Evolutionary conservation across 2,113 vertebrate genomes (phyloP).

Genomic region (Thomomys bottae): DNA sequence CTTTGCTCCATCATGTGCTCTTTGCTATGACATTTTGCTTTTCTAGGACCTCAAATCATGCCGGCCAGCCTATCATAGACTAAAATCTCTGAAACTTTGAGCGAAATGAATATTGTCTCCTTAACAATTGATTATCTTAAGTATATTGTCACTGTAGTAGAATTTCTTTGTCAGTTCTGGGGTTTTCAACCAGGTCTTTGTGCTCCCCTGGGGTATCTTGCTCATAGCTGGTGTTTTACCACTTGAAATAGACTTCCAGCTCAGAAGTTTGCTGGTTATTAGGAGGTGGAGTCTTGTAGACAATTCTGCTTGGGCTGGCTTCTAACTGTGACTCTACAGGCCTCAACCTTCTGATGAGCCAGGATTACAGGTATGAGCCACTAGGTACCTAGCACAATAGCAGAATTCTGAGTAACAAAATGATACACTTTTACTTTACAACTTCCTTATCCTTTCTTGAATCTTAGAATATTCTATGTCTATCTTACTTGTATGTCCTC

Average conservation of each 20-base stretch:
- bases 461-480: neutral
- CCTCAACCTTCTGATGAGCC: too few relatives aligned
- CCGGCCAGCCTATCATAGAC: neutral
- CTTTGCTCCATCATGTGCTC: accelerated
- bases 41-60: accelerated
- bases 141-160: neutral
- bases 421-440: neutral
- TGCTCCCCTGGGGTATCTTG: too few relatives aligned
- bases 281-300: too few relatives aligned
- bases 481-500: neutral
- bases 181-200: too few relatives aligned
- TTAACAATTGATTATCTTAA: neutral
- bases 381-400: neutral
- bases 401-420: neutral
- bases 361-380: too few relatives aligned
- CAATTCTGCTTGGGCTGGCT: too few relatives aligned
- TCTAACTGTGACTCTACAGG: too few relatives aligned
- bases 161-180: too few relatives aligned
- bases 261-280: too few relatives aligned
- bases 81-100: neutral
- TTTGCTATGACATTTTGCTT: neutral
- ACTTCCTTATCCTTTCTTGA: neutral
- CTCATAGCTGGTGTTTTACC: too few relatives aligned
- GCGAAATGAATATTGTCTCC: neutral
- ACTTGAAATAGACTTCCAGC: too few relatives aligned